Evolutionary conservation across 2,113 vertebrate genomes (phyloP).

Genomic region (Myotis lucifugus): DNA sequence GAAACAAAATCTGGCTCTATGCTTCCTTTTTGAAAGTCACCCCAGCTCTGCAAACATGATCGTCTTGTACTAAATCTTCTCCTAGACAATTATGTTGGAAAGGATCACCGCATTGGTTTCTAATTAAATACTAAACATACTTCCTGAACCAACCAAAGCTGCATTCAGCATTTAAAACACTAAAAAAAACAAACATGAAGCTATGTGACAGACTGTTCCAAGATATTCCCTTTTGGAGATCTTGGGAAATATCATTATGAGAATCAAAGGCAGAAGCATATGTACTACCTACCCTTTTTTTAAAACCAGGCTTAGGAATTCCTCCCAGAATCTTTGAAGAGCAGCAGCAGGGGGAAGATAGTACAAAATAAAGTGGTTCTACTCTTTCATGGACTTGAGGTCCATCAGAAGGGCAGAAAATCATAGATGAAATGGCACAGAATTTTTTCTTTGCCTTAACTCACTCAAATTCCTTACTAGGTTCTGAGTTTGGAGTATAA

Average conservation of each 20-base stretch:
- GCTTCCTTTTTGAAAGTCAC: constrained; percentile 26
- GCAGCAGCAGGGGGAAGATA: neutral
- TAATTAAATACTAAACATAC: constrained; percentile 16
- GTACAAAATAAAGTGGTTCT: neutral
- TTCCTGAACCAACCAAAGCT: neutral
- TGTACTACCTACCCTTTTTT: neutral
- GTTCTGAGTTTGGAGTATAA: neutral
- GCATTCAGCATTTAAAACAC: neutral
- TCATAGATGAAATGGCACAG: neutral
- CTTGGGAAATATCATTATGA: neutral
- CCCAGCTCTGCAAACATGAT: neutral
- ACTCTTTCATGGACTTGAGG: neutral
- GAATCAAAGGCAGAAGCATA: constrained; percentile 4
- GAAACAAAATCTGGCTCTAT: constrained; percentile 22
- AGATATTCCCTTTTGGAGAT: constrained; percentile 13
- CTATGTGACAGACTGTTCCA: neutral
- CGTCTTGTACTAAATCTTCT: neutral
- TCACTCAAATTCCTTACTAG: neutral
- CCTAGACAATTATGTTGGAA: constrained; percentile 37
- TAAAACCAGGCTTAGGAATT: neutral
- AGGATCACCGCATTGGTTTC: constrained; percentile 33
- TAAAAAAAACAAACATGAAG: neutral
- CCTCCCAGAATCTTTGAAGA: neutral
- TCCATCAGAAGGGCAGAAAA: neutral
- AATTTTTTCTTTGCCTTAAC: neutral